A percentile compares a stretch with the other conserved stretches of the same genome.
These are phyloP conservation scores for Solenodon paradoxus DNA, from an alignment of 2,113 vertebrate species.

Conservation along the genomic window DNA sequence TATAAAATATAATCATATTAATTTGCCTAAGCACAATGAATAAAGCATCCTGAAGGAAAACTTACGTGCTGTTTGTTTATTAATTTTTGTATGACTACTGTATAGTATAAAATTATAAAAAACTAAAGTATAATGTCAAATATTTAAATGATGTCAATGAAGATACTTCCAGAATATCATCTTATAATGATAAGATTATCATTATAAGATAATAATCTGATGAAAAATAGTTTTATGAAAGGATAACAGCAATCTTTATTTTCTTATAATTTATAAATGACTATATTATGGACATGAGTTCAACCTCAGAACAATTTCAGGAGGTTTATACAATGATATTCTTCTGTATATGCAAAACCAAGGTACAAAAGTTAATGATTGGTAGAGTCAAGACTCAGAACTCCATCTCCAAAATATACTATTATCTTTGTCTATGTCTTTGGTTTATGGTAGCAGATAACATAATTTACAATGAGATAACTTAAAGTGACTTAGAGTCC, in stretches of 20 bases:
- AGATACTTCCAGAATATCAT: neutral
- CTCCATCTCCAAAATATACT: neutral
- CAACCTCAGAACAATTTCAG: neutral
- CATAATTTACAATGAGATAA: neutral
- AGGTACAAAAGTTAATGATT: neutral
- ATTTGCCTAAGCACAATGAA: neutral
- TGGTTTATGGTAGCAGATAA: neutral
- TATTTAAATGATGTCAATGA: neutral
- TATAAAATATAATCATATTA: neutral
- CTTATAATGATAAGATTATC: too few relatives aligned
- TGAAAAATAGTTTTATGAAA: neutral
- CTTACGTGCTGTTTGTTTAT: neutral
- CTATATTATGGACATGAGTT: neutral
- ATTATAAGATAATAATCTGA: too few relatives aligned
- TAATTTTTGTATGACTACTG: neutral
- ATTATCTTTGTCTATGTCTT: neutral
- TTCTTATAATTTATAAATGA: neutral
- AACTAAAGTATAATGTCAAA: neutral
- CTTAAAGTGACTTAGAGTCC: neutral
- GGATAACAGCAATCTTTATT: neutral
- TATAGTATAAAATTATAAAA: neutral
- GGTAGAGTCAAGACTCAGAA: neutral
- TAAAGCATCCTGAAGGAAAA: too few relatives aligned
- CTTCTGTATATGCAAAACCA: neutral
- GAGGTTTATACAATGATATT: neutral